Evolutionary conservation across 2,113 vertebrate genomes (phyloP).

Genomic region (Leucoraja erinaceus): DNA sequence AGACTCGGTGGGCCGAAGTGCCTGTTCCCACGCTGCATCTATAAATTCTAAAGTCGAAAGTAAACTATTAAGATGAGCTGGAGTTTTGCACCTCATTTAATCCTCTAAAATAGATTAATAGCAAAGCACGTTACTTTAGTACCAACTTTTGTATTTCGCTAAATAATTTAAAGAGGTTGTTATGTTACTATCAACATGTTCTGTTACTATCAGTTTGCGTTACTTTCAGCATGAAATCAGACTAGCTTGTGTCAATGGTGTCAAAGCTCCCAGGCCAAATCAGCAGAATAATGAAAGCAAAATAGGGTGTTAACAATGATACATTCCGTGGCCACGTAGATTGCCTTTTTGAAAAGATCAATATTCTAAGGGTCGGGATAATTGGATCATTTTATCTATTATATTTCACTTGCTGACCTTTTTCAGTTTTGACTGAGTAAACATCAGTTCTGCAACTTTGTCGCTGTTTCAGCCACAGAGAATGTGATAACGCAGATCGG

Average conservation of each 20-base stretch:
- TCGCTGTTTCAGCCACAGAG: neutral
- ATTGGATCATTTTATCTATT: neutral
- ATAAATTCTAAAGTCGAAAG: too few relatives aligned
- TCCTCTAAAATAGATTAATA: neutral
- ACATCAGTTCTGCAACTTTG: neutral
- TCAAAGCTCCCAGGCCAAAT: neutral
- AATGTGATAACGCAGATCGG: neutral
- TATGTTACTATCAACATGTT: too few relatives aligned
- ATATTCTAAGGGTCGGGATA: neutral
- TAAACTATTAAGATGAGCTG: neutral
- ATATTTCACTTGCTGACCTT: slow-evolving; percentile 15
- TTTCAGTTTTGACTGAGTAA: neutral
- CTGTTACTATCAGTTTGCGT: too few relatives aligned
- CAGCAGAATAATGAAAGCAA: neutral
- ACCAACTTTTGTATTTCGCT: too few relatives aligned
- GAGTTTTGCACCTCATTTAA: neutral
- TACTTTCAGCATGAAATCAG: neutral
- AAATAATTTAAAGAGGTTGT: too few relatives aligned
- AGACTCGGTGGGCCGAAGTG: too few relatives aligned
- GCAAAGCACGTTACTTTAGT: neutral
- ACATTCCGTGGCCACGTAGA: neutral
- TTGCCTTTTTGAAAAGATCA: slow-evolving; percentile 25
- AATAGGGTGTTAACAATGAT: neutral
- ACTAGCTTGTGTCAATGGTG: neutral
- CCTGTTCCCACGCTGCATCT: too few relatives aligned